Base-by-base conservation (phyloP, 2,888 invertebrate species). In the Cheilosia soror region DNA sequence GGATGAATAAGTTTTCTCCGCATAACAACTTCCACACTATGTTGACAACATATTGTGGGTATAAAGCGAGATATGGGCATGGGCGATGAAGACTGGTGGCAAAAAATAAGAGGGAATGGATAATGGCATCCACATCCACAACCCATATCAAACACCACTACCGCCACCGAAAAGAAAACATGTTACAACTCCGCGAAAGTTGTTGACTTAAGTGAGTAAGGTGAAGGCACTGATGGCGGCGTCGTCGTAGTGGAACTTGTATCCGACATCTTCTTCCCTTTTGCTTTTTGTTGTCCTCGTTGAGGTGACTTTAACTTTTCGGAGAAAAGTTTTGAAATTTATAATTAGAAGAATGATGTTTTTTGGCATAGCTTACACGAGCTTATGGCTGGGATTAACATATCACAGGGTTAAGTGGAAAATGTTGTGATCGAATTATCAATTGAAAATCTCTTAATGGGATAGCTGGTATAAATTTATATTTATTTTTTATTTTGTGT, bases 171-270 rank as follows among this genome's bases (percentile, higher is more conserved):
- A 85, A 85, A 85, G 80, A 85, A 85, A 77, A 81, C 81, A 85
- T 81, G 85, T 76, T 85, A 77, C 75, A 76, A 81, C 77, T 85
- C 62, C 77, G 72, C 51, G 71, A 81, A 85, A 85, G 85, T 85
- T 85, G 85, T 85, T 85, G 85, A 85, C 81, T 85, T 72, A 72
- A 85, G 81, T 81, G 85, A 85, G 81, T 80, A 81, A 81, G 85
- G 81, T 85, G 66, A 81, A 44, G 80, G 81, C 66, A 71, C 66
- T 55, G 66, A 71, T 9, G 75, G 65, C 53, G 80, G 58, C 69
- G 81, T 60, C 75, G 58, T 84, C 69, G 40, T 69, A 65, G 75
- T 75, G 63, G 73, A 79, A 79, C 79, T 84, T 79, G 63, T 57
- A 84, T 69, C 73, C 69, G 75, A 75, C 83, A 57, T 84, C 75